Evolutionary conservation across 2,888 invertebrate species (phyloP).

Genomic region (Sinotaia quadrata): DNA sequence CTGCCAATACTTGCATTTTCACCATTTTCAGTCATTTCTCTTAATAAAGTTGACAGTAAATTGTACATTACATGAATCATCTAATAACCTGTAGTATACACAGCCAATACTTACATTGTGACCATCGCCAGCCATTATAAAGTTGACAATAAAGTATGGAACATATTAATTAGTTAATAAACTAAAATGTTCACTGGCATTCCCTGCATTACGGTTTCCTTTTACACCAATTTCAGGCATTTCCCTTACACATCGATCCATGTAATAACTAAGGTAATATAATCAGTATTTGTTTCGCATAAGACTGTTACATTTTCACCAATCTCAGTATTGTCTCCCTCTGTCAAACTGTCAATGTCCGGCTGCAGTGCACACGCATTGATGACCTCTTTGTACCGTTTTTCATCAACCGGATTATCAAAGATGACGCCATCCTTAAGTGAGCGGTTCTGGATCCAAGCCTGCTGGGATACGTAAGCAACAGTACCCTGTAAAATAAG

Average conservation of each 20-base stretch:
- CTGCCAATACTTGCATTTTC: too few species aligned
- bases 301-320: conserved; percentile 30
- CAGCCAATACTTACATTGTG: too few species aligned
- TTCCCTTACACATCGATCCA: too few species aligned
- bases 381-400: conserved; percentile 26
- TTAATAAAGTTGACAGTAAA: too few species aligned
- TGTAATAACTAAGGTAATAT: too few species aligned
- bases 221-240: not conserved
- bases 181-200: not conserved
- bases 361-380: conserved; percentile 30
- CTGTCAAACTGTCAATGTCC: conserved; percentile 30
- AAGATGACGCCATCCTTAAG: conserved; percentile 28
- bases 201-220: not conserved
- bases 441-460: conserved; percentile 34
- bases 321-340: conserved; percentile 34
- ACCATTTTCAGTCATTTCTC: too few species aligned
- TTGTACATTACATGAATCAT: too few species aligned
- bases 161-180: not conserved
- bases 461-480: conserved; percentile 35
- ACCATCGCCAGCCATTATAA: too few species aligned
- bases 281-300: too few species aligned
- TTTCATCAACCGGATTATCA: conserved; percentile 19
- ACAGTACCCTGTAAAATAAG: conserved; percentile 23
- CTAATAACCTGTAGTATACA: too few species aligned
- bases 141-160: too few species aligned